Conservation (phyloP, 2,888 invertebrate genomes). For the Meiosimyza decipiens region DNA sequence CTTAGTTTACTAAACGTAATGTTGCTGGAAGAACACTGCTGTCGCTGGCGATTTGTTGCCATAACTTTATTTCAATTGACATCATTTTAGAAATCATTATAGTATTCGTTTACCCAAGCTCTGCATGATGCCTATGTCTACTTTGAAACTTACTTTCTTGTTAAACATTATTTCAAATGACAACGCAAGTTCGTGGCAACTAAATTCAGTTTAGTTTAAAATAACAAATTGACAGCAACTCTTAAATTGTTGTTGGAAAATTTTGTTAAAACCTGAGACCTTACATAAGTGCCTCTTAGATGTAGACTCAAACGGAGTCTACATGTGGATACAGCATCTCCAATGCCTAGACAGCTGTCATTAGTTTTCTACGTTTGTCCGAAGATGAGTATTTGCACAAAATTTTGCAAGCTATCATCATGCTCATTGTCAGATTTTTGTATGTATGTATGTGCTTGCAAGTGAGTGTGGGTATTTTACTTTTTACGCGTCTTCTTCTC, state of each 20-base stretch:
- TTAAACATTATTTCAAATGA: conserved; percentile 16
- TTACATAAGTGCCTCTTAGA: neutral
- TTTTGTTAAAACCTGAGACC: too few species aligned
- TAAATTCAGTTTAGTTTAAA: conserved; percentile 32
- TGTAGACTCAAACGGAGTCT: neutral
- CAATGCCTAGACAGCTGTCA: conserved; percentile 27
- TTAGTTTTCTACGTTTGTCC: neutral
- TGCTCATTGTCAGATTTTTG: too few species aligned
- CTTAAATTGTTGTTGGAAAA: neutral
- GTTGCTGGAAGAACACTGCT: too few species aligned
- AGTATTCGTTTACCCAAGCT: neutral
- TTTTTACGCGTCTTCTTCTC: too few species aligned
- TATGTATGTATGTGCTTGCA: too few species aligned
- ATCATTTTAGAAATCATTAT: too few species aligned
- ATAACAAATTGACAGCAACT: conserved; percentile 34
- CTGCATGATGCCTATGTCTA: neutral
- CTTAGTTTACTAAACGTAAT: too few species aligned
- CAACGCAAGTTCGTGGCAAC: conserved; percentile 25
- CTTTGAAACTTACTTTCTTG: neutral
- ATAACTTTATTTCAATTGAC: too few species aligned
- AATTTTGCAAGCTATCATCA: neutral
- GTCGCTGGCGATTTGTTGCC: too few species aligned
- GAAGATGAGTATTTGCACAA: conserved; percentile 12
- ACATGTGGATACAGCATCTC: neutral
- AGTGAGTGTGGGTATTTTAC: too few species aligned